phyloP scores from a whole-genome alignment of 2,888 invertebrate genomes.

The Dromius quadrimaculatus region DNA sequence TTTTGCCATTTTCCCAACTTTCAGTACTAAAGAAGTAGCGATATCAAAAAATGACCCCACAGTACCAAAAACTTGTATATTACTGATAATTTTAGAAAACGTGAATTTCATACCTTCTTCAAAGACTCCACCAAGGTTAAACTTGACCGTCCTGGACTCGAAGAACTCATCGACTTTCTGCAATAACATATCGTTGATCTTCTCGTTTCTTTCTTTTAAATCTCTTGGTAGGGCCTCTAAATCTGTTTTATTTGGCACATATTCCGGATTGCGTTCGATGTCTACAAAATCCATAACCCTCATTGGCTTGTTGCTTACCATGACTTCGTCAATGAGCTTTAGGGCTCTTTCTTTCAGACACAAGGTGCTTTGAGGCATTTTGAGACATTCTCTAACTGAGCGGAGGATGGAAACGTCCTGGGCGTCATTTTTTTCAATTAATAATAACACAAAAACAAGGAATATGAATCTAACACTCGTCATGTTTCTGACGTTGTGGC shows the following conservation, averaged over 20 bases:
- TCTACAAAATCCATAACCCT: constrained; percentile 61
- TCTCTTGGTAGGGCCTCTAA: constrained; percentile 70
- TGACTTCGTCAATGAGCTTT: constrained; percentile 65
- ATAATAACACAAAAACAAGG: constrained; percentile 31
- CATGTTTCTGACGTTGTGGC: constrained; percentile 29
- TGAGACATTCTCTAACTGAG: constrained; percentile 62
- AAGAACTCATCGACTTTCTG: constrained; percentile 65
- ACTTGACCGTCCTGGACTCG: constrained; percentile 65
- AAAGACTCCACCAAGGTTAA: constrained; percentile 62
- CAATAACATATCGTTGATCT: constrained; percentile 64
- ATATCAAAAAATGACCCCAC: too few relatives aligned
- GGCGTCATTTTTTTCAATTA: neutral
- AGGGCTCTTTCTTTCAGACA: constrained; percentile 67
- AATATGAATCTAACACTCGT: constrained; percentile 15
- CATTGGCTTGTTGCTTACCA: constrained; percentile 63
- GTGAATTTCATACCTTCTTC: constrained; percentile 56
- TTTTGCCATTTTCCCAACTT: too few relatives aligned
- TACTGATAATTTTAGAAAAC: constrained; percentile 8
- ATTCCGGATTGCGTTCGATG: constrained; percentile 64
- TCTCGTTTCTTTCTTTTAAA: constrained; percentile 68
- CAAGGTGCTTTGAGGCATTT: constrained; percentile 60
- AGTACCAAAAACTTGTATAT: too few relatives aligned
- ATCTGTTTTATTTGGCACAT: constrained; percentile 60
- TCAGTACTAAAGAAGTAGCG: too few relatives aligned
- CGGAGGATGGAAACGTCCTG: constrained; percentile 35